These are phyloP conservation scores for Melanaphis sacchari DNA, from an alignment of 1,140 invertebrate species.

Conservation along the genomic window DNA sequence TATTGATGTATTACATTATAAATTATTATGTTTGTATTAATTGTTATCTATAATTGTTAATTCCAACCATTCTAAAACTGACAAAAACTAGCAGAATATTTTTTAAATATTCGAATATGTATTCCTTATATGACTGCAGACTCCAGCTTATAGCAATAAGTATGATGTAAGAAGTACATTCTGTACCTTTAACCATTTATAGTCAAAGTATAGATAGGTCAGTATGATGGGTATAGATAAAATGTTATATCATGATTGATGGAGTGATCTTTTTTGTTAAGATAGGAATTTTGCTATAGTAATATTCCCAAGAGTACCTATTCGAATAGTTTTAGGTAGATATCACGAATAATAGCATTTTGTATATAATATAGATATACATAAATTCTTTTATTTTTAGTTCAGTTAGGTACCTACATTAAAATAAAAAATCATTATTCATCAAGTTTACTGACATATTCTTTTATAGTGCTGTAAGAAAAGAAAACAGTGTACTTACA, in stretches of 20 bases:
- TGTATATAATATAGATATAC: neutral
- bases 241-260: neutral
- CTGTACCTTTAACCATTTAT: neutral
- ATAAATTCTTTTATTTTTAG: neutral
- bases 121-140: too few species aligned
- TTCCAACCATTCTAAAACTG: too few species aligned
- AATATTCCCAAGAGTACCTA: neutral
- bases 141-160: too few species aligned
- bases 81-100: too few species aligned
- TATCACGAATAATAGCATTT: conserved; percentile 12
- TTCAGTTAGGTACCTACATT: too few species aligned
- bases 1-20: too few species aligned
- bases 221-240: neutral
- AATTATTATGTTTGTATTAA: too few species aligned
- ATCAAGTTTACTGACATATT: neutral
- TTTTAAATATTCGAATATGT: too few species aligned
- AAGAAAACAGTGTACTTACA: neutral
- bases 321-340: neutral
- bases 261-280: neutral
- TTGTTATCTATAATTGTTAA: too few species aligned
- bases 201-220: neutral
- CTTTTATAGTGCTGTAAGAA: neutral
- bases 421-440: neutral
- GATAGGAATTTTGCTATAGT: neutral
- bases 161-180: too few species aligned